Evolutionary conservation across 2,797 vertebrate genomes (phyloP).

Genomic region (Lithobates pipiens): DNA sequence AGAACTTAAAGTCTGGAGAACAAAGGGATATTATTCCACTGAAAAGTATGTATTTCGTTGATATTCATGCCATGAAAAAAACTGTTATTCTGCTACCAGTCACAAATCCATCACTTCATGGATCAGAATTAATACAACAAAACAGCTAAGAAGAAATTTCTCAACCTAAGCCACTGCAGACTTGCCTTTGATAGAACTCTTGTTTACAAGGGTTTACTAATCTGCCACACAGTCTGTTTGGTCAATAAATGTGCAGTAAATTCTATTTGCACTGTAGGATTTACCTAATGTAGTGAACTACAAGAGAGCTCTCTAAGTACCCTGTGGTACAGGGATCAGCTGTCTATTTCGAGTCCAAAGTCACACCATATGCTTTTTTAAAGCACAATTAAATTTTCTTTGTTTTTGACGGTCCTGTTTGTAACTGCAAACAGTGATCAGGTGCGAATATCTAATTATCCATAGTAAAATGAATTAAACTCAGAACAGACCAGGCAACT

Average conservation of each 20-base stretch:
- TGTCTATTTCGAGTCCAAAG: conserved; percentile 33
- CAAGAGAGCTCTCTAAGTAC: conserved; percentile 23
- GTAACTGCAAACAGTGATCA: conserved; percentile 37
- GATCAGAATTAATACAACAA: neutral
- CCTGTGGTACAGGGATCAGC: conserved; percentile 38
- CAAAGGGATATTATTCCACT: no score
- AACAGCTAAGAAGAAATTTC: neutral
- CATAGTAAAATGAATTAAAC: conserved; percentile 36
- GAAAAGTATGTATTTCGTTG: no score
- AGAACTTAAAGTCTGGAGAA: no score
- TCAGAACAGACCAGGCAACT: conserved; percentile 2
- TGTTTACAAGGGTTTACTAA: conserved; percentile 27
- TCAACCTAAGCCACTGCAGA: neutral
- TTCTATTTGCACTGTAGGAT: conserved; percentile 41
- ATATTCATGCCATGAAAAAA: no score
- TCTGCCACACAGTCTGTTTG: conserved; percentile 39
- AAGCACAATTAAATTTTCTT: conserved; percentile 42
- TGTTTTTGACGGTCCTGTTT: conserved; percentile 38
- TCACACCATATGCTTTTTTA: conserved; percentile 49
- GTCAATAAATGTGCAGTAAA: conserved; percentile 34
- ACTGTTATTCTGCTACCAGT: neutral
- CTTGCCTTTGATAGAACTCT: conserved; percentile 31
- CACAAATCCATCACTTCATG: neutral
- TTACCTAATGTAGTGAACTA: conserved; percentile 37
- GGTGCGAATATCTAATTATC: conserved; percentile 50